These are phyloP conservation scores for Deroptyus accipitrinus DNA, from an alignment of 2,113 vertebrate species.

Conservation along the genomic window DNA sequence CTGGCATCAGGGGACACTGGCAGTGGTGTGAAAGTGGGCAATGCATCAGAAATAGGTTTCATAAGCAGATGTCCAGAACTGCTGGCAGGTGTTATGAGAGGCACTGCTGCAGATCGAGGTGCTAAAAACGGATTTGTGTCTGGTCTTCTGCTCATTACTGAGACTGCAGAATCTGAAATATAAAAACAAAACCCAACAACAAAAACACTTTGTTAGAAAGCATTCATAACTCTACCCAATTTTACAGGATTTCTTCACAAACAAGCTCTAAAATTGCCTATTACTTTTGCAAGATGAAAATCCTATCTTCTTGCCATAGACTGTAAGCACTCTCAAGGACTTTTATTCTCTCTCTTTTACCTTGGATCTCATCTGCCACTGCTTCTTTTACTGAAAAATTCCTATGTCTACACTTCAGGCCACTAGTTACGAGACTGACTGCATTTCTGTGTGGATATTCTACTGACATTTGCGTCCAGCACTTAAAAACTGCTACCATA, in stretches of 20 bases:
- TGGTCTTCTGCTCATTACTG: constrained; percentile 71
- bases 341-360: not conserved
- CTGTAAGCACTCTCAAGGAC: not conserved
- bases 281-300: not conserved
- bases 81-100: constrained; percentile 76
- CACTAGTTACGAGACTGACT: not conserved
- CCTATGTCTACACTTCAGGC: not conserved
- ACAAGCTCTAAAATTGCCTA: not conserved
- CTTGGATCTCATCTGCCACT: not conserved
- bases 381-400: not conserved
- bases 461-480: not conserved
- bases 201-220: not conserved
- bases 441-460: not conserved
- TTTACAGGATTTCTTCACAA: not conserved
- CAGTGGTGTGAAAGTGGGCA: constrained; percentile 94
- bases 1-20: constrained; percentile 90
- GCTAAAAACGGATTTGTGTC: constrained; percentile 90
- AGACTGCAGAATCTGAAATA: constrained; percentile 56
- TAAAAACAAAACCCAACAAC: not conserved
- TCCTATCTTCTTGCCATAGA: not conserved
- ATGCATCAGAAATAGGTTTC: constrained; percentile 90
- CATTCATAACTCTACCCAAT: not conserved
- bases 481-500: not conserved
- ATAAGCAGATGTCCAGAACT: constrained; percentile 88
- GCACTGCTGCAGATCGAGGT: constrained; percentile 92